Evolutionary conservation across 1,140 invertebrate genomes (phyloP), one percentile per base, ranked within the genome.

Genomic region (Drosophila melanogaster): DNA sequence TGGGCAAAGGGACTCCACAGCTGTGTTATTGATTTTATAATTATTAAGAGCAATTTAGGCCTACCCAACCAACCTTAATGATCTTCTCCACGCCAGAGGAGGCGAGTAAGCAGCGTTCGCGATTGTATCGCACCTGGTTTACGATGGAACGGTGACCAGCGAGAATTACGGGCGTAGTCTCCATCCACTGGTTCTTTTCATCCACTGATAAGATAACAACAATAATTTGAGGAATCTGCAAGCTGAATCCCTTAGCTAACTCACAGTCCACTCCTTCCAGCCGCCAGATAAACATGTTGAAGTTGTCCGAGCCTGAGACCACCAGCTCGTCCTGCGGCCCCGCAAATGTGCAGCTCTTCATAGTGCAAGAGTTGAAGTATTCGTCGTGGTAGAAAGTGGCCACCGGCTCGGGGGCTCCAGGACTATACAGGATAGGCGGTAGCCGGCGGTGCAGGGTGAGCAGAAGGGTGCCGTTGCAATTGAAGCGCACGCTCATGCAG

Each of bases 271-370:
- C 93, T 24, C 94, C 93, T 1, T 91, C 92, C 75, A 99, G 95
- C 90, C 96, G 96, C 98, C 98, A 99, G 94, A 98, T 96, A 92
- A 98, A 99, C 14, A 99, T 92, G 92, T 98, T 98, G 90, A 98
- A 99, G 92, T 99, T 97, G 93, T 99, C 98, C 0, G 98, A 98
- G 6, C 96, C 98, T 4, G 97, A 98, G 14, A 98, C 92, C 47
- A 99, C 95, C 92, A 96, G 98, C 93, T 98, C 95, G 91, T 98
- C 97, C 43, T 95, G 94, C 6, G 95, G 95, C 0, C 98, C 98
- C n/a, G 97, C 97, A 94, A 99, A 99, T 53, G 95, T 96, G 85
- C 97, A 98, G 65, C 97, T 98, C 92, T 99, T 99, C 97, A 99
- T 98, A 0, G 98, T 99, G 91, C 98, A 99, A 1, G 97, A 98